These are phyloP conservation scores for Drosophila rellima DNA, from an alignment of 2,888 invertebrate species.

Conservation along the genomic window DNA sequence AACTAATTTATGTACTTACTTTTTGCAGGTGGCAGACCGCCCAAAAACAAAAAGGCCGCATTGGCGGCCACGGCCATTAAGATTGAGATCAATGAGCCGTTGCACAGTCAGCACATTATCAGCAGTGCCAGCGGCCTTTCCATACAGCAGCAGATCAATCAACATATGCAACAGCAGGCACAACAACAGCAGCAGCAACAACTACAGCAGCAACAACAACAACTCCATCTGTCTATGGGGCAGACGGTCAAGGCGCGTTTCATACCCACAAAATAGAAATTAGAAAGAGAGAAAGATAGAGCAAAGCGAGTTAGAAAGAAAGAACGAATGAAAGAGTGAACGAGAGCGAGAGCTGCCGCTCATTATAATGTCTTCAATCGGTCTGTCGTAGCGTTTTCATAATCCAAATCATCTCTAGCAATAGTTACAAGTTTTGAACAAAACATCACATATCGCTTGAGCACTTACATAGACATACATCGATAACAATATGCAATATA, in stretches of 20 bases:
- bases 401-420: constrained; percentile 31
- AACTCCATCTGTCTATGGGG: constrained; percentile 76
- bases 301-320: constrained; percentile 4
- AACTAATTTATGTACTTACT: neutral
- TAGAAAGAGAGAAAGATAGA: constrained; percentile 3
- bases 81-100: constrained; percentile 83
- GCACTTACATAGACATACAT: constrained; percentile 45
- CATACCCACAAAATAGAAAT: constrained; percentile 83
- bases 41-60: constrained; percentile 83
- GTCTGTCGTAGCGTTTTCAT: constrained; percentile 33
- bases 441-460: constrained; percentile 57
- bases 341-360: constrained; percentile 20
- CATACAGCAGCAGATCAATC: constrained; percentile 84
- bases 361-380: constrained; percentile 44
- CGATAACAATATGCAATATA: constrained; percentile 44
- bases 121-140: constrained; percentile 84
- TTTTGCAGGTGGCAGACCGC: constrained; percentile 83
- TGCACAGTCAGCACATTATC: constrained; percentile 83
- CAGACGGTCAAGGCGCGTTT: constrained; percentile 84
- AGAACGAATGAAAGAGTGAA: constrained; percentile 3
- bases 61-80: constrained; percentile 82
- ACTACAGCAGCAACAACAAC: constrained; percentile 75
- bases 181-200: constrained; percentile 75
- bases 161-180: constrained; percentile 79
- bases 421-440: constrained; percentile 51